Percentiles rank a stretch among this genome's conserved stretches.
phyloP scores from a whole-genome alignment of 2,113 vertebrate genomes.

The Monarcha castaneiventris region DNA sequence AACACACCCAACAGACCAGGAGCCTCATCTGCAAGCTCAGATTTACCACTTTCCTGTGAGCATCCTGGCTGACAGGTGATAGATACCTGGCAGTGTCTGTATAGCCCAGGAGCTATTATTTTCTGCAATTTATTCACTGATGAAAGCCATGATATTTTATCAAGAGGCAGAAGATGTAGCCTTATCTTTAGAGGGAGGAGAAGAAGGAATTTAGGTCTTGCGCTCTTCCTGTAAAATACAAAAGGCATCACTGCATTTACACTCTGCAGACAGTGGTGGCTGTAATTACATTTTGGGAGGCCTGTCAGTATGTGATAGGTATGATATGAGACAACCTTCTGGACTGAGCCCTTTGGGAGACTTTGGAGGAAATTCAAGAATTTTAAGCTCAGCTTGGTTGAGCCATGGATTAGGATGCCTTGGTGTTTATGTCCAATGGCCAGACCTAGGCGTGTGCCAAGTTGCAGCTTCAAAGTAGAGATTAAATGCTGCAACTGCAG shows the following conservation, averaged over 20 bases:
- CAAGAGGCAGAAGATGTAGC: background rate
- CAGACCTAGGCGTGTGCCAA: background rate
- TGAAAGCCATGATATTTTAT: background rate
- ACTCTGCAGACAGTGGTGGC: background rate
- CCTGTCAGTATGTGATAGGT: background rate
- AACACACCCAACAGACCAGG: background rate
- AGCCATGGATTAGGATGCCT: background rate
- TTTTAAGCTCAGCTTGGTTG: background rate
- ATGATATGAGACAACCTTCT: background rate
- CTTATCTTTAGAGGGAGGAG: background rate
- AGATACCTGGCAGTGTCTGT: background rate
- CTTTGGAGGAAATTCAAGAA: background rate
- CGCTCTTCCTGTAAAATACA: background rate
- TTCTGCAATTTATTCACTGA: background rate
- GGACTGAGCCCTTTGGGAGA: background rate
- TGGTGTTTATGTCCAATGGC: background rate
- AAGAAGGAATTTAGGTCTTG: background rate
- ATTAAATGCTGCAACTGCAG: background rate
- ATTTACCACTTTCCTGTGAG: background rate
- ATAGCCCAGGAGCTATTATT: background rate
- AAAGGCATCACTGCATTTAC: background rate
- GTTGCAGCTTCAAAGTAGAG: background rate
- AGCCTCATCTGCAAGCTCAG: background rate
- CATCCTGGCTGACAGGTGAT: background rate
- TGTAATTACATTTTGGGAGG: background rate